Evolutionary conservation across 2,888 invertebrate species (phyloP), one percentile per base, ranked within the genome.

Genomic region (Netelia virgata): DNA sequence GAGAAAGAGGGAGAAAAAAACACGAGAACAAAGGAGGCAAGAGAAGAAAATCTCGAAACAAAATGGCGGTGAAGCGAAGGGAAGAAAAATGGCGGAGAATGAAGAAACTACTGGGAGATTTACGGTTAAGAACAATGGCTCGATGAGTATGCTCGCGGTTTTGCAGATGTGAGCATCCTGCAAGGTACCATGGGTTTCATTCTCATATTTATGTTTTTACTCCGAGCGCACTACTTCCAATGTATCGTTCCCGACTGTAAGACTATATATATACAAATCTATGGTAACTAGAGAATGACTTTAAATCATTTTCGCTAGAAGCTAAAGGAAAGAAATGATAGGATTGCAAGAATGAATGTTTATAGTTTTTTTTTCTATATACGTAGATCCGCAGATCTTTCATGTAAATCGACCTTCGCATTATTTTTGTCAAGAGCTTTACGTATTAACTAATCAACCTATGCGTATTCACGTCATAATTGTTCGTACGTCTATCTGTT

Each of bases 71-170:
- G 50, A 43, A 28, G 55, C n/a, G 41, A 14, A 6, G 57, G 36
- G 53, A 66, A 66, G 41, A 18, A 23, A 59, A 77, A 77, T 66
- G 20, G 23, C 20, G 50, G 66, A 18, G 43, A 18, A 41, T 57
- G 23, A 63, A 36, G 59, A 66, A 47, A 66, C 41, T 47, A 59
- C 59, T 43, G 43, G 66, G 68, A 68, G 59, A 16, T 68, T 68
- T 20, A 41, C 47, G 43, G 36, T 57, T 61, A 64, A 18, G 69
- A 57, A 83, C 77, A 83, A 83, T 75, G 57, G 64, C 41, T 61
- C 47, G 69, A 10, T 28, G n/a, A 57, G 64, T 55, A 70, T 72
- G 66, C 75, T 72, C 53, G 53, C 43, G 14, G 23, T 80, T 83
- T 20, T 50, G 69, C 64, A 28, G 50, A 61, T 59, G 10, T 23